Conservation (phyloP, 2,797 vertebrate species). For the Esox lucius region DNA sequence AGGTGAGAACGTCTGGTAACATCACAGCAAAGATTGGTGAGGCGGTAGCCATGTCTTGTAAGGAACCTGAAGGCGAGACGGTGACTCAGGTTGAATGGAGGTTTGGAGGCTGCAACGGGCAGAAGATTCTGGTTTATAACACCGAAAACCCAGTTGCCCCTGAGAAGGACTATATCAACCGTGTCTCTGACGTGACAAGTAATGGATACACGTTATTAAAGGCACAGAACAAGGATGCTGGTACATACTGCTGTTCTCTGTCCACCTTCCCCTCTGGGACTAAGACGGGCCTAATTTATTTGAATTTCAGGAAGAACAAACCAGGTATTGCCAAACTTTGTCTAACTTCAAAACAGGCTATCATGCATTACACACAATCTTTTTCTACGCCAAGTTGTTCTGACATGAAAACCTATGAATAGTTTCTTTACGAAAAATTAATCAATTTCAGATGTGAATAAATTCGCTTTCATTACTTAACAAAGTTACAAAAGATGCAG, state of each 20-base stretch:
- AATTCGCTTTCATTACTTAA: too few relatives aligned
- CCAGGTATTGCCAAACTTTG: background rate
- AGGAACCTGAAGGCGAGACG: background rate
- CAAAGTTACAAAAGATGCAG: too few relatives aligned
- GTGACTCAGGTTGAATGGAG: constrained; percentile 20
- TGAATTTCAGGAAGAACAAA: background rate
- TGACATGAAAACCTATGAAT: background rate
- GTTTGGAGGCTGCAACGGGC: constrained; percentile 1
- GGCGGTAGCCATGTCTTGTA: constrained; percentile 19
- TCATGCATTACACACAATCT: background rate
- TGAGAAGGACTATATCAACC: background rate
- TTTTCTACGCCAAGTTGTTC: background rate
- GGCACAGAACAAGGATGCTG: constrained; percentile 7
- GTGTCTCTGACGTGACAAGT: constrained; percentile 3
- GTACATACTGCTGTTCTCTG: constrained; percentile 22
- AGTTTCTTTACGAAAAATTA: too few relatives aligned
- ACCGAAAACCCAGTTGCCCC: too few relatives aligned
- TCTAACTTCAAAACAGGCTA: background rate
- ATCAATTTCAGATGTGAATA: too few relatives aligned
- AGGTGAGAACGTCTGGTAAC: constrained; percentile 14
- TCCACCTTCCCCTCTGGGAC: constrained; percentile 18
- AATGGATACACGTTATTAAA: constrained; percentile 10
- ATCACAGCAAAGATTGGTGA: constrained; percentile 11
- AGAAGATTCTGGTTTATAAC: constrained; percentile 6
- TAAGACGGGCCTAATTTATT: background rate